Evolutionary conservation across 2,113 vertebrate genomes (phyloP).

Genomic region (Melanotaenia duboulayi): DNA sequence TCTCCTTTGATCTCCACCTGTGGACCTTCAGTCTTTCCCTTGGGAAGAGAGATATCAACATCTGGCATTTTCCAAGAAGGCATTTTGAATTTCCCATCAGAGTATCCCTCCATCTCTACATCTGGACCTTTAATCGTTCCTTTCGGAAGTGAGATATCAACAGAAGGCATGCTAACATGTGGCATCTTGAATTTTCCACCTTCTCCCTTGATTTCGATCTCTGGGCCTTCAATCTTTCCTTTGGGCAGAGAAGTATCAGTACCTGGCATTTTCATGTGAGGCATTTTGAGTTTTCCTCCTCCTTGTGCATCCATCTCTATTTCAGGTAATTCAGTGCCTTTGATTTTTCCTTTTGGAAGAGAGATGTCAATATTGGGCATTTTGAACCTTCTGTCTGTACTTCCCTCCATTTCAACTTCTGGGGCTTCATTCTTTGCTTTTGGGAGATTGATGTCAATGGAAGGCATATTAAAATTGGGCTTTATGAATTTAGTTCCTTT

Average conservation of each 20-base stretch:
- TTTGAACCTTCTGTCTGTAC: constrained; percentile 36
- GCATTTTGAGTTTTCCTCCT: constrained; percentile 26
- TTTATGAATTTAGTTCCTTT: constrained; percentile 59
- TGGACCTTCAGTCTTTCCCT: constrained; percentile 44
- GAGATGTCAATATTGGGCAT: constrained; percentile 40
- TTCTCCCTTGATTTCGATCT: constrained; percentile 10
- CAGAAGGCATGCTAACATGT: constrained; percentile 4
- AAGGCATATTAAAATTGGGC: constrained; percentile 67
- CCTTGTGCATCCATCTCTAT: constrained; percentile 4
- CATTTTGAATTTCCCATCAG: constrained; percentile 49
- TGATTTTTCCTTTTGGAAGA: constrained; percentile 54
- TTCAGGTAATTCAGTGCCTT: constrained; percentile 17
- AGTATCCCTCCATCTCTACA: constrained; percentile 16
- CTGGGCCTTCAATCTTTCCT: constrained; percentile 43
- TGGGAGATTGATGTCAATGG: constrained; percentile 13
- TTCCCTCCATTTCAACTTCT: constrained; percentile 31
- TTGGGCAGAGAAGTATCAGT: constrained; percentile 32
- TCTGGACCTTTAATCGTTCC: constrained; percentile 22
- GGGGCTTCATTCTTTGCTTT: constrained; percentile 59
- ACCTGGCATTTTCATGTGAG: constrained; percentile 44
- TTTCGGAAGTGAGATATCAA: constrained; percentile 26
- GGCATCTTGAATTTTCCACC: constrained; percentile 29
- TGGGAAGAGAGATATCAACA: constrained; percentile 40
- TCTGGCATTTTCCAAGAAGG: constrained; percentile 63
- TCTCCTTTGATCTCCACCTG: constrained; percentile 31